Evolutionary conservation across 1,140 invertebrate species (phyloP), one percentile per base, ranked within the genome.

Genomic region (Drosophila pectinifera): DNA sequence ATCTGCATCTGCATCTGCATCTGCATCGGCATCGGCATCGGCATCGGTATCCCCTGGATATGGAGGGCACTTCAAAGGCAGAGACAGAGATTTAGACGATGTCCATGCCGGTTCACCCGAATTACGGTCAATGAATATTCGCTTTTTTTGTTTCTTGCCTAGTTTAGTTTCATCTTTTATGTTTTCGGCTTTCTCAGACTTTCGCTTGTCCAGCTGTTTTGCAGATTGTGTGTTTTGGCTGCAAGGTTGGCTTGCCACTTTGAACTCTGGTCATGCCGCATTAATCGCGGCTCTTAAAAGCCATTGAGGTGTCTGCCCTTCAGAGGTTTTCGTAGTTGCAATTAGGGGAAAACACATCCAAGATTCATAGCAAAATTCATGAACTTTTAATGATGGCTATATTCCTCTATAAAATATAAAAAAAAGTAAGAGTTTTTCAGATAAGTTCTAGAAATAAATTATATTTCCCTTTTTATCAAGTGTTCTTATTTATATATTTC

Each of bases 51-150:
- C 24, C 41, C 38, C n/a, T 41, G 62, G 31, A 20, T 59, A 16
- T 36, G 53, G 20, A 62, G 58, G 64, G 74, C 65, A 86, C 83
- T 73, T 86, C 82, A 86, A 86, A 86, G 83, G 79, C 78, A 53
- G 43, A 72, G 59, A 56, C 39, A 55, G 46, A 80, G 65, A 72
- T 72, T 77, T 73, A 76, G 69, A 68, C 36, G 31, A 57, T 69
- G 67, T 70, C 67, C 67, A 76, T 76, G 70, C 48, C 28, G 39
- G 56, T 62, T 73, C 56, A 41, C 1, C 45, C 69, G 51, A 84
- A 79, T 61, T 67, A 63, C 43, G 61, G 24, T 18, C 43, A 36
- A 46, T 73, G 65, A 53, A 36, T 54, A 58, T 59, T 62, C 24
- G 24, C 53, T 28, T 41, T 24, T 36, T 67, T 67, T 51, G 38